Conservation (phyloP, 2,888 invertebrate genomes). For the Melieria omissa region DNA sequence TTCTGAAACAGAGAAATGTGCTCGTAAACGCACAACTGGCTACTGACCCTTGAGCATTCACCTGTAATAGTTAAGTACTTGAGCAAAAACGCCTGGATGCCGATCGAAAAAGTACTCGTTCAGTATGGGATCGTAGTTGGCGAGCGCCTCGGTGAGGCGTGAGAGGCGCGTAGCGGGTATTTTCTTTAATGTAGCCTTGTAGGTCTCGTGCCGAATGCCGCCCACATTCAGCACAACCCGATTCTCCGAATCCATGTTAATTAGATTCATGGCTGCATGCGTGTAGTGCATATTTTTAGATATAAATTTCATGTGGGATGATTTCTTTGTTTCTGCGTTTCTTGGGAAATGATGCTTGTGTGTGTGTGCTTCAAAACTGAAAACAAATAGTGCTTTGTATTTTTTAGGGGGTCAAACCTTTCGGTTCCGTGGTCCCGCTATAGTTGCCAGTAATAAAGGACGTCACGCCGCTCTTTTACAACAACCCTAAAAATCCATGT, state of each 20-base stretch:
- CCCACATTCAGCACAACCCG: constrained; percentile 99
- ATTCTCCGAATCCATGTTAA: constrained; percentile 97
- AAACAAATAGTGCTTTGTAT: too few relatives aligned
- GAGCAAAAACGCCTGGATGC: constrained; percentile 96
- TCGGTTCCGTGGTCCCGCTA: too few relatives aligned
- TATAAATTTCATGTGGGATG: constrained; percentile 55
- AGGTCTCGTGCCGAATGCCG: constrained; percentile 96
- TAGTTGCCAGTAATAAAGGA: too few relatives aligned
- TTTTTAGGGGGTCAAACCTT: too few relatives aligned
- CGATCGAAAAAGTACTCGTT: constrained; percentile 99
- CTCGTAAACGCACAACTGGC: too few relatives aligned
- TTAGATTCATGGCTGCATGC: constrained; percentile 81
- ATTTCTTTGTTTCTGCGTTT: too few relatives aligned
- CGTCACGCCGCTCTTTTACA: too few relatives aligned
- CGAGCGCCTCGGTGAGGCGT: constrained; percentile 93
- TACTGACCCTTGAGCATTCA: constrained; percentile 55
- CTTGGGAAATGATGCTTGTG: too few relatives aligned
- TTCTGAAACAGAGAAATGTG: constrained; percentile 69
- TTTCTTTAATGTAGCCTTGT: constrained; percentile 95
- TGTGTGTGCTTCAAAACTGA: too few relatives aligned
- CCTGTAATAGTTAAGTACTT: constrained; percentile 97
- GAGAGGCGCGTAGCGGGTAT: constrained; percentile 96
- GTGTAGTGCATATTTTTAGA: constrained; percentile 56
- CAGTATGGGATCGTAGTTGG: constrained; percentile 98
- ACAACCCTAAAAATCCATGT: too few relatives aligned